Base-by-base conservation (phyloP, 2,888 invertebrate species). In the Digitonthophagus gazella region DNA sequence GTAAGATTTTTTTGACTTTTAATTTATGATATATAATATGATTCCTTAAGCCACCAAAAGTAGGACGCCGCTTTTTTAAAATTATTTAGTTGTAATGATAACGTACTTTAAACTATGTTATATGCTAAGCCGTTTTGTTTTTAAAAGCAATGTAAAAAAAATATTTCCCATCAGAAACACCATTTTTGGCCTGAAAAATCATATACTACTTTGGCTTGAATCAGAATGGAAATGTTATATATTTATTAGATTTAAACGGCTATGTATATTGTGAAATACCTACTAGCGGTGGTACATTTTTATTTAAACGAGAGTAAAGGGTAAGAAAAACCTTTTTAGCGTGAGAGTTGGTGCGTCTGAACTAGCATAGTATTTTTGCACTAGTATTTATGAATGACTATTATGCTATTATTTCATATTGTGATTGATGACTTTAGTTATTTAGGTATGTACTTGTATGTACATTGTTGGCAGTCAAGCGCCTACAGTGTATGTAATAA, bases 291-390 rank as follows among this genome's bases (percentile, higher is more conserved):
- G 65, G 65, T 65, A 15, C 15, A 18, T 15, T 18, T 15, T 54
- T 28, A 54, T 65, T 55, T 18, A 20, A 61, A 18, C 14, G 15
- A 58, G 11, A 58, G 15, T 16, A 61, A 19, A 61, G 16, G 19
- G 18, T 15, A 20, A 61, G n/a, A 61, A 18, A 61, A 16, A 61
- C 18, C 20, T 61, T 18, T n/a, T 61, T 19, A 19, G 65, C 16
- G 54, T 65, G 65, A 65, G 44, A 18, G 65, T 16, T 16, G 28
- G 61, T 58, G 58, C 15, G 15, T 28, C 58, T 58, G 67, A 76
- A 77, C 76, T 81, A 81, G 79, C 78, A 80, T 81, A 81, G 81
- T 82, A 82, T 82, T 82, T 82, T 82, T 82, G 81, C 82, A 82
- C 82, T 82, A 82, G 82, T 81, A 82, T 80, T 80, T 80, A 80